phyloP scores from a whole-genome alignment of 2,113 vertebrate genomes.

The Syrrhaptes paradoxus region DNA sequence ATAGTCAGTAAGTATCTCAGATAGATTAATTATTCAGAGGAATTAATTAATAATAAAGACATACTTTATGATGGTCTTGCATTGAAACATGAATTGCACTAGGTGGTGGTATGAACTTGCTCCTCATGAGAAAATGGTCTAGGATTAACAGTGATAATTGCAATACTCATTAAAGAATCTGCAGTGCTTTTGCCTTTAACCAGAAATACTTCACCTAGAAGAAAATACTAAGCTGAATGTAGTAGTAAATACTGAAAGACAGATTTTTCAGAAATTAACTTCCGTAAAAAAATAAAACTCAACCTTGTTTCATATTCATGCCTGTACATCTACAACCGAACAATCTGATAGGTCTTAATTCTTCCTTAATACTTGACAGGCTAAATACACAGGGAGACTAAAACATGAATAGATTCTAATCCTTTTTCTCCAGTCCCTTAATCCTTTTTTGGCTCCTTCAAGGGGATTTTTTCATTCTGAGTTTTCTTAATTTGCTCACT shows the following conservation, averaged over 20 bases:
- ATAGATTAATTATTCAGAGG: neutral
- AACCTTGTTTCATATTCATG: neutral
- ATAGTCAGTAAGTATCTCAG: neutral
- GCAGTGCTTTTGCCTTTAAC: neutral
- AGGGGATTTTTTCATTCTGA: neutral
- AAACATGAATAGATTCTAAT: neutral
- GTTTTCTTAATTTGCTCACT: neutral
- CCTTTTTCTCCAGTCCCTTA: neutral
- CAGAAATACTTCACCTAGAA: neutral
- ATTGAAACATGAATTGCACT: slow-evolving; percentile 11
- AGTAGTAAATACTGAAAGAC: neutral
- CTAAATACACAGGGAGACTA: neutral
- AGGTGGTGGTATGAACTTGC: slow-evolving; percentile 46
- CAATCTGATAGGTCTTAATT: fast-evolving
- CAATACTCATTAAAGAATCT: neutral
- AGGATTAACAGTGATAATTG: neutral
- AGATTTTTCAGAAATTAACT: neutral
- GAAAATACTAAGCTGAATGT: neutral
- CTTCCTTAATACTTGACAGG: neutral
- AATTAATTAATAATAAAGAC: neutral
- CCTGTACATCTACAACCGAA: neutral
- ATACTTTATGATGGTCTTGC: neutral
- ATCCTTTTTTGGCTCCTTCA: neutral
- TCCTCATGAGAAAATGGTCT: neutral
- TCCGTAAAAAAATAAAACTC: neutral